Conservation (phyloP, 2,113 vertebrate species). For the Alectura lathami region DNA sequence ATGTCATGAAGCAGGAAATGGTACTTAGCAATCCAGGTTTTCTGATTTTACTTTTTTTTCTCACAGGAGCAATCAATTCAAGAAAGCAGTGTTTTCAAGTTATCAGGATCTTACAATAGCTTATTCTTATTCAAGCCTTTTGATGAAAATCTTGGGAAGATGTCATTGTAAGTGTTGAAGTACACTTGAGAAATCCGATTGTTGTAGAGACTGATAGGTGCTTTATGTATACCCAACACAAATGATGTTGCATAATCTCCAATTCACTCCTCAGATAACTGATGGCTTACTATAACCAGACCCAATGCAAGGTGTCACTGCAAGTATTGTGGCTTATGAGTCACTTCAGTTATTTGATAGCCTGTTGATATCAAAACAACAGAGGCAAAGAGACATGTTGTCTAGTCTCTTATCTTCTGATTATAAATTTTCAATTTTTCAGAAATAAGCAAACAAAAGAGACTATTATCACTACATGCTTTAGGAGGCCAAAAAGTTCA, state of each 20-base stretch:
- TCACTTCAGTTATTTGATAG: slow-evolving; percentile 10
- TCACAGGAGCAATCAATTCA: background rate
- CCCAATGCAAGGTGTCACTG: background rate
- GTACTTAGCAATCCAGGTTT: background rate
- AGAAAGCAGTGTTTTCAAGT: background rate
- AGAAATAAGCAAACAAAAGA: background rate
- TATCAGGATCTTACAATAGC: background rate
- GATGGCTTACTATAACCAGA: background rate
- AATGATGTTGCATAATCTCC: background rate
- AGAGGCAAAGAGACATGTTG: background rate
- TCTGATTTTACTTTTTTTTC: slow-evolving; percentile 28
- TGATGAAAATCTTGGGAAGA: slow-evolving; percentile 24
- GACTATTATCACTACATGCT: background rate
- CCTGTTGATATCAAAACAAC: background rate
- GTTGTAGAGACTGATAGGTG: background rate
- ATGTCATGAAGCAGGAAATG: background rate
- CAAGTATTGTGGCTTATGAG: background rate
- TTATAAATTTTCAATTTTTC: background rate
- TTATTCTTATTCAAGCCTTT: slow-evolving; percentile 21
- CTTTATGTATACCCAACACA: background rate
- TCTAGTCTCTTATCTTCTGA: background rate
- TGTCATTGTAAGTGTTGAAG: background rate
- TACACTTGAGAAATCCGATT: slow-evolving; percentile 20
- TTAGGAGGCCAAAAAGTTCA: background rate
- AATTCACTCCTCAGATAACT: slow-evolving; percentile 18